Conservation (phyloP, 2,888 invertebrate genomes). For the Noctua comes region DNA sequence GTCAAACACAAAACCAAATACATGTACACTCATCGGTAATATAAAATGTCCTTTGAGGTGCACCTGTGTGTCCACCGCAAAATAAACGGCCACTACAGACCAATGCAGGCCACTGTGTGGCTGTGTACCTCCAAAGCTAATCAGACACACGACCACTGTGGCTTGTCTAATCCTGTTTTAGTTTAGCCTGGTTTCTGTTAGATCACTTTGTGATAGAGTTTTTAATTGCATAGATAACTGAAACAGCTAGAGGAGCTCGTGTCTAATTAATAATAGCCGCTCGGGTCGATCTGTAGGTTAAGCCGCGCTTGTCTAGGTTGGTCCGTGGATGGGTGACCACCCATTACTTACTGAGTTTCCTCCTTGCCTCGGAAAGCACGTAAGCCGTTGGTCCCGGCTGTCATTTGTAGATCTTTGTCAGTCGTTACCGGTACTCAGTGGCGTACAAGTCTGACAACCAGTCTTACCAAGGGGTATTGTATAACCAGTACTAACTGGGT, state of each 20-base stretch:
- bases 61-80: slow-evolving; percentile 27
- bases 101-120: slow-evolving; percentile 20
- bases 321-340: not conserved
- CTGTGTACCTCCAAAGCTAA: slow-evolving; percentile 30
- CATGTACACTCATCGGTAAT: not conserved
- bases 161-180: slow-evolving; percentile 41
- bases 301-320: not conserved
- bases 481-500: no score
- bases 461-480: no score
- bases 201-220: not conserved
- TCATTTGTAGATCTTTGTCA: no score
- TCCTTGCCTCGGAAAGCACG: no score
- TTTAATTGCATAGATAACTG: not conserved
- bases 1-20: not conserved
- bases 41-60: slow-evolving; percentile 12
- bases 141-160: slow-evolving; percentile 19
- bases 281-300: not conserved
- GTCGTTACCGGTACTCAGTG: no score
- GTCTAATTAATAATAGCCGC: not conserved
- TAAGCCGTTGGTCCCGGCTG: no score
- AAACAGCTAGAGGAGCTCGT: not conserved
- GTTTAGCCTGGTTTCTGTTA: not conserved
- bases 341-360: no score
- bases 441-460: no score
- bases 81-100: not conserved